Evolutionary conservation across 1,140 invertebrate species (phyloP).

Genomic region (Phocides pigmalion): DNA sequence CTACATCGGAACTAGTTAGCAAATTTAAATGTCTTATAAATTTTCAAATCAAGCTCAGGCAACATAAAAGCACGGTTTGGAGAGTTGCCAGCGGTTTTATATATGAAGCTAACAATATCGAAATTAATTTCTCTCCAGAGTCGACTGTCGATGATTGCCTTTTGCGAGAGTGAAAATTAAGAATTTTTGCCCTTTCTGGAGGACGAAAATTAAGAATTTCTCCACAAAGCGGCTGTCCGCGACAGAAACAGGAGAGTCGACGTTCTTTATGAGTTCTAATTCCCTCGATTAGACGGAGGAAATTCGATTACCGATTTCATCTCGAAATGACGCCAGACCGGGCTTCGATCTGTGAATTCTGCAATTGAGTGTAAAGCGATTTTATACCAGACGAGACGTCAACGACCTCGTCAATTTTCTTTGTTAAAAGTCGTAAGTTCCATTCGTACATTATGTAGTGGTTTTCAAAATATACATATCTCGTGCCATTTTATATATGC

Average conservation of each 20-base stretch:
- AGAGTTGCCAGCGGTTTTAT: constrained; percentile 53
- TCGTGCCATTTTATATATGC: too few relatives aligned
- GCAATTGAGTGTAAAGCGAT: neutral
- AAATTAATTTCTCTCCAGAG: constrained; percentile 59
- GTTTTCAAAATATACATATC: too few relatives aligned
- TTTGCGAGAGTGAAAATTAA: constrained; percentile 57
- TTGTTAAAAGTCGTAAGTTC: too few relatives aligned
- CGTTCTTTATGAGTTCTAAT: constrained; percentile 66
- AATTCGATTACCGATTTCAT: constrained; percentile 67
- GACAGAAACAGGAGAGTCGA: constrained; percentile 51
- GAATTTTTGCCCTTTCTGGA: constrained; percentile 59
- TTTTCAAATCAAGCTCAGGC: constrained; percentile 43
- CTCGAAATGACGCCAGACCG: constrained; percentile 35
- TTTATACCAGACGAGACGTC: neutral
- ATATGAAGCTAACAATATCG: constrained; percentile 49
- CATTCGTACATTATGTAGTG: too few relatives aligned
- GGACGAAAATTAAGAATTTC: constrained; percentile 65
- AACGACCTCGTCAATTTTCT: neutral
- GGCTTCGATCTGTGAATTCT: constrained; percentile 23
- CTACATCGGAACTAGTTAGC: too few relatives aligned
- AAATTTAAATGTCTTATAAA: constrained; percentile 35
- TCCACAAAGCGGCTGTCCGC: constrained; percentile 54
- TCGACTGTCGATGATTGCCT: constrained; percentile 54
- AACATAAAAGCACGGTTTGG: constrained; percentile 47
- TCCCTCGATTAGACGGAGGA: constrained; percentile 53